phyloP scores from a whole-genome alignment of 2,888 invertebrate species.

The Chorisops tibialis region DNA sequence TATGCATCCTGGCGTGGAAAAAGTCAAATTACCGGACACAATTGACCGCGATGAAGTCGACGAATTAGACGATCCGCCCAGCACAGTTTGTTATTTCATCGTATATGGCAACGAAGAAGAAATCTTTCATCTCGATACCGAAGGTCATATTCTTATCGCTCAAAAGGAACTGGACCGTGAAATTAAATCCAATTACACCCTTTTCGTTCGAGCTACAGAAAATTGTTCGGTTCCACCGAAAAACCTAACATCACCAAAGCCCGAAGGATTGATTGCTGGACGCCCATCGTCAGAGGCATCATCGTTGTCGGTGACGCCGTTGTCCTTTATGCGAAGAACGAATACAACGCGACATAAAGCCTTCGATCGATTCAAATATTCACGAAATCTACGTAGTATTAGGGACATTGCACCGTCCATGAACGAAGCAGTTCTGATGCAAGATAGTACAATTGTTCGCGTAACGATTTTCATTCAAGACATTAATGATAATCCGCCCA shows the following conservation, averaged over 20 bases:
- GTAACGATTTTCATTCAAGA: constrained; percentile 73
- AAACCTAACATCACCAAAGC: constrained; percentile 30
- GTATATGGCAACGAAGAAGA: constrained; percentile 77
- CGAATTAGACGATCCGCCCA: constrained; percentile 73
- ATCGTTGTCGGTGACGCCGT: background rate
- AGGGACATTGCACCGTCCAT: background rate
- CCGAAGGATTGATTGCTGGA: constrained; percentile 4
- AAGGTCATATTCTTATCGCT: constrained; percentile 59
- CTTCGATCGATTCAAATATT: constrained; percentile 43
- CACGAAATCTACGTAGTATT: constrained; percentile 38
- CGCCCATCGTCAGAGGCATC: background rate
- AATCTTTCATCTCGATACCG: constrained; percentile 68
- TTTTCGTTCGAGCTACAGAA: constrained; percentile 79
- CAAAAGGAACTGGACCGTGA: constrained; percentile 72
- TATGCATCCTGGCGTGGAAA: constrained; percentile 61
- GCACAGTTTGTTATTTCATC: constrained; percentile 89
- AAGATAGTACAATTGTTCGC: constrained; percentile 67
- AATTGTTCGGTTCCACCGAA: constrained; percentile 67
- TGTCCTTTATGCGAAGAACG: constrained; percentile 11
- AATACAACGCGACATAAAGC: constrained; percentile 2
- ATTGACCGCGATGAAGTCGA: constrained; percentile 83
- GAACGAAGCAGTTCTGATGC: constrained; percentile 38
- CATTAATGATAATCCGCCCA: constrained; percentile 88
- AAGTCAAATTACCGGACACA: constrained; percentile 70
- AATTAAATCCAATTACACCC: constrained; percentile 60